Conservation (phyloP, 2,888 invertebrate species). For the Cyclophora albipunctata region DNA sequence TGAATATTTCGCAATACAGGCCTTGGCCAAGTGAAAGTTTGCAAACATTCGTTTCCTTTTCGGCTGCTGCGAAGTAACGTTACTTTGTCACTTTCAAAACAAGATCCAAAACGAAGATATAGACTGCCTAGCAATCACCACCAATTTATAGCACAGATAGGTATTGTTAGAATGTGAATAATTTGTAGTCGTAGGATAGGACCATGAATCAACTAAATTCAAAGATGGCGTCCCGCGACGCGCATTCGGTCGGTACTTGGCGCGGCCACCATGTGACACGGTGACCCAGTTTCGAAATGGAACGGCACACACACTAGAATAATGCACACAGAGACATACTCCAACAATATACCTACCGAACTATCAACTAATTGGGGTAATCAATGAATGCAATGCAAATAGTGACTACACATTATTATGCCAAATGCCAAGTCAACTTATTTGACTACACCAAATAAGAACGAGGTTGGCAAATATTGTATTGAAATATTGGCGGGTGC, state of each 20-base stretch:
- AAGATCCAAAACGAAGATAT: constrained; percentile 1
- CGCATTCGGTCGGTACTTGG: constrained; percentile 56
- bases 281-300: constrained; percentile 73
- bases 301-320: constrained; percentile 64
- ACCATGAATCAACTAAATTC: constrained; percentile 58
- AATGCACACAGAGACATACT: constrained; percentile 44
- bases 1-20: constrained; percentile 49
- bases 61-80: constrained; percentile 20
- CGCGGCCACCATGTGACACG: constrained; percentile 67
- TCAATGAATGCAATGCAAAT: constrained; percentile 25
- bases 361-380: constrained; percentile 39
- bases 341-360: constrained; percentile 36
- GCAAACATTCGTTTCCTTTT: constrained; percentile 50
- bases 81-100: constrained; percentile 19
- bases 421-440: background rate
- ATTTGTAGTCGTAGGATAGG: constrained; percentile 15
- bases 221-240: constrained; percentile 68
- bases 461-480: too few species aligned
- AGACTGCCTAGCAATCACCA: too few species aligned
- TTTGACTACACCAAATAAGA: background rate
- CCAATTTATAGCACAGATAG: too few species aligned
- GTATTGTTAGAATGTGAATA: too few species aligned
- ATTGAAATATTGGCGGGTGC: too few species aligned
- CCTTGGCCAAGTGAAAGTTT: constrained; percentile 59
- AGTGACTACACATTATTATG: constrained; percentile 2